Evolutionary conservation across 1,140 invertebrate genomes (phyloP).

Genomic region (Brevipalpus yothersi): DNA sequence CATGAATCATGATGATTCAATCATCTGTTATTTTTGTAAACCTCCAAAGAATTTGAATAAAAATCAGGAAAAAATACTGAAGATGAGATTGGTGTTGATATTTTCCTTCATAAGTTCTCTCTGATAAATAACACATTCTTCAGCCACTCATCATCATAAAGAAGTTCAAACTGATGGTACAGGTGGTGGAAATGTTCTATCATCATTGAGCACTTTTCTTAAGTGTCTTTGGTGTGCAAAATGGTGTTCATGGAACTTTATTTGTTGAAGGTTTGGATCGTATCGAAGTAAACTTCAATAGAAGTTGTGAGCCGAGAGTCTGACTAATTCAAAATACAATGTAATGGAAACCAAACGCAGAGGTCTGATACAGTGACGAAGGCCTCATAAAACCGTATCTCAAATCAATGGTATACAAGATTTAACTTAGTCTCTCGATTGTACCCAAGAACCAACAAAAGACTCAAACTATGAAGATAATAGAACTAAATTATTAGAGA

Average conservation of each 20-base stretch:
- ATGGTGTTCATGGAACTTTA: background rate
- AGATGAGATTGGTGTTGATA: too few species aligned
- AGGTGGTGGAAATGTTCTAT: background rate
- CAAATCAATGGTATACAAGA: background rate
- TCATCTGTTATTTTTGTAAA: too few species aligned
- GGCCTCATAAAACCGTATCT: too few species aligned
- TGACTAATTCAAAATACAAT: too few species aligned
- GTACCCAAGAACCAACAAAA: background rate
- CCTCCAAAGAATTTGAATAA: too few species aligned
- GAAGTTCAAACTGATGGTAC: background rate
- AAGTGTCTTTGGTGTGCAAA: background rate
- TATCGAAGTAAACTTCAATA: background rate
- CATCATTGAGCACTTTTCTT: background rate
- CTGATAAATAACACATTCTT: too few species aligned
- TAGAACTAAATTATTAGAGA: background rate
- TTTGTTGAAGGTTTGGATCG: background rate
- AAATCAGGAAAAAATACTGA: too few species aligned
- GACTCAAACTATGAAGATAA: background rate
- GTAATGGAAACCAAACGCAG: background rate
- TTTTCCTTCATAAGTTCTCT: too few species aligned
- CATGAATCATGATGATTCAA: too few species aligned
- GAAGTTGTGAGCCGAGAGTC: background rate
- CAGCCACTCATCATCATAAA: background rate
- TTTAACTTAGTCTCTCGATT: background rate
- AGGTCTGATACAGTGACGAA: background rate